Evolutionary conservation across 2,888 invertebrate genomes (phyloP), one percentile per base, ranked within the genome.

Genomic region (Nomada ferruginata): DNA sequence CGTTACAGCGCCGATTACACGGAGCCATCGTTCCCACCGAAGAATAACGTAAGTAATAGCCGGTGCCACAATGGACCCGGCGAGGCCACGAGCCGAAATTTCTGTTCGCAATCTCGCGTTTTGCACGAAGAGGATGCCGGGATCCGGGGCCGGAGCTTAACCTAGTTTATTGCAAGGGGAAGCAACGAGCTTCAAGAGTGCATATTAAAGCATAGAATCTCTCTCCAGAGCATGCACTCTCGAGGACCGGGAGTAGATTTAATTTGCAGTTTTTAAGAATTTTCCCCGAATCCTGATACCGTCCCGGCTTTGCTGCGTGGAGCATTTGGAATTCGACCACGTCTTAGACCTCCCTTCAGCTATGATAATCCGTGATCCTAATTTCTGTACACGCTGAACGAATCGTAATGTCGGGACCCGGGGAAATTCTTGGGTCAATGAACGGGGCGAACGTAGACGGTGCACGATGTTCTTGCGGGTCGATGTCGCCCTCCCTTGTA

Each of bases 1-100:
- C 96, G 96, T 88, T 97, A 96, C 92, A 96, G 96, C 85, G 96
- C 96, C 70, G 97, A 97, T 93, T 97, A 97, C 92, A 96, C 96
- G 52, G 97, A 97, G 89, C 96, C 97, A 0, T 96, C 96, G 79
- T 97, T 97, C 94, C 96, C 97, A 83, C 97, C 97, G 83, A 97
- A 97, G 92, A 94, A 93, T 90, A 94, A 93, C 94, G 96, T 95
- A 95, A 95, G 95, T 95, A 60, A 7, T 7, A 3, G 47, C 47
- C 11, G 0, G 13, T 1, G 47, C 47, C 47, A 15, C 47, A 13
- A 47, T 47, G 47, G 15, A 47, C 11, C 15, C 47, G 11, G 11
- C 47, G 47, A 47, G 47, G 11, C 13, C 47, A 0, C 47, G 13
- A 3, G 20, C 42, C 9, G 29, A 71, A 71, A 50, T 50, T 60